Conservation (phyloP, 1,140 invertebrate genomes). For the Lucilia sericata region DNA sequence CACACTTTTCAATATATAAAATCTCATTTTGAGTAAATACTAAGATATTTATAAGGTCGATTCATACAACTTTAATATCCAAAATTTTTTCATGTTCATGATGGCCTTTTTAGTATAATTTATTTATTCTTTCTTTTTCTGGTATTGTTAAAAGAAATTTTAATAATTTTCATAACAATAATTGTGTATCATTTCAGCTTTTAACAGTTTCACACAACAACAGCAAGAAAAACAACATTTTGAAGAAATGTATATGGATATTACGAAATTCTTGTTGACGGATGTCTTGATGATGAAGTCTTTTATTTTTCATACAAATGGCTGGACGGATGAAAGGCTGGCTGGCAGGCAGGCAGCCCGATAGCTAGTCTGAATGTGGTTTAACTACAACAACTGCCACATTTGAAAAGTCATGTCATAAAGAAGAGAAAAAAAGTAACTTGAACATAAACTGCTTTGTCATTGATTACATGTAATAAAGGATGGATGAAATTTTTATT, state of each 20-base stretch:
- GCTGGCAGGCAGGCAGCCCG: neutral
- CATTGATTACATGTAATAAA: constrained; percentile 42
- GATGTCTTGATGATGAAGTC: constrained; percentile 17
- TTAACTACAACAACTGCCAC: neutral
- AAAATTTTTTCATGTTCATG: too few species aligned
- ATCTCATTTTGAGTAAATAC: too few species aligned
- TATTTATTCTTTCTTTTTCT: neutral
- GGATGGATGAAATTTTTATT: constrained; percentile 36
- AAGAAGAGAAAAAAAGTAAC: neutral
- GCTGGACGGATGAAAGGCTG: neutral
- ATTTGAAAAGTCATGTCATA: neutral
- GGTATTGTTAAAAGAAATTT: neutral
- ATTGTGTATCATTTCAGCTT: constrained; percentile 39
- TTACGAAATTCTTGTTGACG: constrained; percentile 40
- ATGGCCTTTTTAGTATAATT: too few species aligned
- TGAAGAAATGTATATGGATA: neutral
- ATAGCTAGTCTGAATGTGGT: neutral
- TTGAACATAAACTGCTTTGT: constrained; percentile 35
- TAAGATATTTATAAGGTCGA: too few species aligned
- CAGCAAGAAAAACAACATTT: neutral
- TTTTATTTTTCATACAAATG: neutral
- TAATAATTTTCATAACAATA: neutral
- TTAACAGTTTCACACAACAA: constrained; percentile 20
- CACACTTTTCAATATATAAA: too few species aligned
- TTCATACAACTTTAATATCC: too few species aligned